A percentile compares a stretch with the other conserved stretches of the same genome.
phyloP scores from a whole-genome alignment of 53 echinoderm and acorn worm species.

The Crossaster papposus region DNA sequence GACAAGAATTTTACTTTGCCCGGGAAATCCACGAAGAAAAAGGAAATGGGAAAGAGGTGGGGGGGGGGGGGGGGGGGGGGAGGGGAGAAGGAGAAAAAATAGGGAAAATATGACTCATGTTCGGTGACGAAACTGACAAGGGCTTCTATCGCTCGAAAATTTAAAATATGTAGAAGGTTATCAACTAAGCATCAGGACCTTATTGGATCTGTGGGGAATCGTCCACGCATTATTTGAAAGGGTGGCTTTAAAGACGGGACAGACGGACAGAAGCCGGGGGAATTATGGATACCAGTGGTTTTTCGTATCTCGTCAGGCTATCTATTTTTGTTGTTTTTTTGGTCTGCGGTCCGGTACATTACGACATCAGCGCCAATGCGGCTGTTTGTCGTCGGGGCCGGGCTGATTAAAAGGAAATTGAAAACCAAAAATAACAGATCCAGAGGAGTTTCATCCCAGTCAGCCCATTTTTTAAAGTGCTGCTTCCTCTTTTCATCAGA shows the following conservation, averaged over 20 bases:
- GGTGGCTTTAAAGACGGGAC: neutral
- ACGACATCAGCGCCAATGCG: constrained; percentile 3
- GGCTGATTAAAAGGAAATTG: constrained; percentile 55
- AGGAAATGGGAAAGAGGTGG: neutral
- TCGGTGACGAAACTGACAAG: constrained; percentile 41
- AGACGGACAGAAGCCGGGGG: neutral
- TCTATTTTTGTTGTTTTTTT: neutral
- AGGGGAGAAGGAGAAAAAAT: no score
- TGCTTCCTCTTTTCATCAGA: constrained; percentile 21
- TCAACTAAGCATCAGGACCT: constrained; percentile 36
- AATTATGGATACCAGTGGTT: constrained; percentile 13
- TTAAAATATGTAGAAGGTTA: constrained; percentile 52
- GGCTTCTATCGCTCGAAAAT: constrained; percentile 17
- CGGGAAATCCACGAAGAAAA: no score
- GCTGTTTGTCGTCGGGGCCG: constrained; percentile 4
- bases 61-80: neutral
- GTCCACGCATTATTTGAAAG: constrained; percentile 1
- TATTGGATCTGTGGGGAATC: constrained; percentile 3
- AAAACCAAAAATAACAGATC: constrained; percentile 33
- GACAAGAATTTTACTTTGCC: constrained; percentile 6
- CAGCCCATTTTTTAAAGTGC: neutral
- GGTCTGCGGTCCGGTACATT: neutral
- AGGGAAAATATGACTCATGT: constrained; percentile 14
- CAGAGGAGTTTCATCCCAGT: constrained; percentile 11
- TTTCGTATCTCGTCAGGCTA: neutral